Evolutionary conservation across 2,113 vertebrate genomes (phyloP).

Genomic region (Romanogobio albipinnatus): DNA sequence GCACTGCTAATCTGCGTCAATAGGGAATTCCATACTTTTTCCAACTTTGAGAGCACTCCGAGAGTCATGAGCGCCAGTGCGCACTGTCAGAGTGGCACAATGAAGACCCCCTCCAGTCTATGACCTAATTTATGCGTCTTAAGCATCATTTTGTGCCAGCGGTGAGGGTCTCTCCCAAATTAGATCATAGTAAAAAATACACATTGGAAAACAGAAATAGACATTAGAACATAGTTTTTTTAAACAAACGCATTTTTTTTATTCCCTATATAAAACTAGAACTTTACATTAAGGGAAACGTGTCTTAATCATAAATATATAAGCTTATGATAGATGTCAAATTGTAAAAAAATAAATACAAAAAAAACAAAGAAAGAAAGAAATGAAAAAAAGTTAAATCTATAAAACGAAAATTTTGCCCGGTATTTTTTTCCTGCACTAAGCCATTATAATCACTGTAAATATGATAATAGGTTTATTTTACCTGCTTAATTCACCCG

Average conservation of each 20-base stretch:
- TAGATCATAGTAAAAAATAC: constrained; percentile 72
- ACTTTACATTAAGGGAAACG: background rate
- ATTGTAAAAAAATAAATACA: background rate
- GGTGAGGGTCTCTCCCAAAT: constrained; percentile 78
- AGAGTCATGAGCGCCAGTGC: constrained; percentile 77
- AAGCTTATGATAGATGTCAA: background rate
- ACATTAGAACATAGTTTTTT: background rate
- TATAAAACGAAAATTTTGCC: too few relatives aligned
- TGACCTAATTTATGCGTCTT: constrained; percentile 83
- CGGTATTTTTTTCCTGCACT: background rate
- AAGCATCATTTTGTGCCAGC: constrained; percentile 80
- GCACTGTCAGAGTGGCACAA: constrained; percentile 81
- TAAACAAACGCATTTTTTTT: background rate
- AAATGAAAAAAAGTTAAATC: too few relatives aligned
- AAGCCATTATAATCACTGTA: background rate
- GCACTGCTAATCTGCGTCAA: constrained; percentile 74
- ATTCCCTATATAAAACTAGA: background rate
- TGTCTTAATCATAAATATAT: background rate
- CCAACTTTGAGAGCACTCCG: constrained; percentile 83
- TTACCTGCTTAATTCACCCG: background rate
- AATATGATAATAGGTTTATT: background rate
- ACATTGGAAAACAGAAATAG: constrained; percentile 32
- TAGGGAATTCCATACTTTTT: constrained; percentile 80
- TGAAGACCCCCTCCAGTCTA: constrained; percentile 76
- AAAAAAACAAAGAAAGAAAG: too few relatives aligned